Base-by-base conservation (phyloP, 2,888 invertebrate genomes). In the Theretra japonica region DNA sequence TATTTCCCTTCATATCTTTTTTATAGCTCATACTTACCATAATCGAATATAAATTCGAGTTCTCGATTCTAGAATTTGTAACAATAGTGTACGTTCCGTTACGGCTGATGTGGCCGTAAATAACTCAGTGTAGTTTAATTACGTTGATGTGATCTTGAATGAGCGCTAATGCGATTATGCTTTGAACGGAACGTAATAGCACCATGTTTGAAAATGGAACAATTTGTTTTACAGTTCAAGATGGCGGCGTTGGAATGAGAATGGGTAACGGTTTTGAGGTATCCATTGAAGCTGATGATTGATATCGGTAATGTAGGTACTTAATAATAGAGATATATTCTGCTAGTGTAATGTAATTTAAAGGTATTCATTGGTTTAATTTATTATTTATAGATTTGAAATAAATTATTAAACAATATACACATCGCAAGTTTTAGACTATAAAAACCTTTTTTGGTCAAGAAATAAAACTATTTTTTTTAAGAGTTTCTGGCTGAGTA, bases 51-150 rank as follows among this genome's bases (percentile, higher is more conserved):
- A 72, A 72, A 78, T 53, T 82, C 76, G 75, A 84, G 81, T 79
- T 74, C 72, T 79, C 83, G 81, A 84, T 84, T 82, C 76, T 86
- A 83, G 83, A 76, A 81, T 75, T 77, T 65, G 62, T 65, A 56
- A 65, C 70, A 62, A 57, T 56, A 48, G 48, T 8, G 21, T 65
- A 65, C 62, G 33, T 65, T 56, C 41, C 70, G 56, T 65, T 68
- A 28, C 53, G 41, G 33, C 59, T 56, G 30, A 93, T 93, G 92
- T 92, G 92, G 83, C 88, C 84, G 91, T 93, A 93, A 93, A 93
- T 92, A 93, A 91, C 92, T 90, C 91, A 87, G 88, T 89, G 89
- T 86, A 86, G 82, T 84, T 91, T 91, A 92, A 92, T 92, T 92
- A 91, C 86, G 87, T 88, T 83, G 88, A 91, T 41, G 90, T 90